phyloP scores from a whole-genome alignment of 1,140 invertebrate species.

The Drosophila ambigua region DNA sequence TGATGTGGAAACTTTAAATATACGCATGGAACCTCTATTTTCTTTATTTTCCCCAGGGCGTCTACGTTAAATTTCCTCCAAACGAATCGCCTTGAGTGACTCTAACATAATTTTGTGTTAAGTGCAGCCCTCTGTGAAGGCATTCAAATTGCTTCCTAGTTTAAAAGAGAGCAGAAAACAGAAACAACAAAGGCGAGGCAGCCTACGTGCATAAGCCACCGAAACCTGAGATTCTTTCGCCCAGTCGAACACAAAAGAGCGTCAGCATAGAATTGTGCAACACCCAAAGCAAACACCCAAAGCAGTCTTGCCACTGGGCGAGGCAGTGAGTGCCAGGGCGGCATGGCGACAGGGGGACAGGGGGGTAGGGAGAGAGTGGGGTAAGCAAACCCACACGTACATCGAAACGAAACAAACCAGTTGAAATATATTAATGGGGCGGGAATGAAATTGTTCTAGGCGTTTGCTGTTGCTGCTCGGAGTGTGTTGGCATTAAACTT shows the following conservation, averaged over 20 bases:
- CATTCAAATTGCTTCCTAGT: constrained; percentile 57
- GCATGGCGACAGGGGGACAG: not conserved
- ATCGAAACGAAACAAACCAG: constrained; percentile 66
- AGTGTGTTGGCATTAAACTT: constrained; percentile 71
- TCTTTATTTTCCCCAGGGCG: no score
- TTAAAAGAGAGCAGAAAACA: constrained; percentile 22
- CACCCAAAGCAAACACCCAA: constrained; percentile 44
- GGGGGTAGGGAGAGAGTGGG: not conserved
- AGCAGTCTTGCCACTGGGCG: constrained; percentile 35
- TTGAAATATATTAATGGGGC: constrained; percentile 71
- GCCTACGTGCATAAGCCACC: constrained; percentile 67
- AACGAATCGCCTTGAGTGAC: not conserved
- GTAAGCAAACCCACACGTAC: constrained; percentile 49
- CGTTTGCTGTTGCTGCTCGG: constrained; percentile 48
- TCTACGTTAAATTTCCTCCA: not conserved
- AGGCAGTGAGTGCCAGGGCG: constrained; percentile 3
- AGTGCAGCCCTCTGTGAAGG: constrained; percentile 39
- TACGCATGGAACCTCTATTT: not conserved
- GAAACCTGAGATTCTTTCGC: constrained; percentile 74
- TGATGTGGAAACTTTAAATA: no score
- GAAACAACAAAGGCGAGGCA: constrained; percentile 41
- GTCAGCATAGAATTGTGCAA: constrained; percentile 62
- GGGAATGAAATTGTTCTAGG: constrained; percentile 76
- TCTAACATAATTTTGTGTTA: constrained; percentile 44
- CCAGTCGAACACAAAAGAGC: constrained; percentile 51